phyloP scores from a whole-genome alignment of 2,888 invertebrate species.

The Oscheius sp. region DNA sequence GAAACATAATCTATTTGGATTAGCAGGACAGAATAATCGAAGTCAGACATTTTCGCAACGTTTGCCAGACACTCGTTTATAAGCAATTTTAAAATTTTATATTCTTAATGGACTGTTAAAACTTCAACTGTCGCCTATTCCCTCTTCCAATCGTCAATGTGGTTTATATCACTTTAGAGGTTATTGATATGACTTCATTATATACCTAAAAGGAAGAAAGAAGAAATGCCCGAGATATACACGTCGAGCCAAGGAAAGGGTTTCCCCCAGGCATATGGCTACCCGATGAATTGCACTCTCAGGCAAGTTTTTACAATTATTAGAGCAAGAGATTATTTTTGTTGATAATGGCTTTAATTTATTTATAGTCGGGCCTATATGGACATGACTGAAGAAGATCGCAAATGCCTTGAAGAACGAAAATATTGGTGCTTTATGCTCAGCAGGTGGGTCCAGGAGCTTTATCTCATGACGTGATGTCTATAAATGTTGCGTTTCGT shows the following conservation, averaged over 20 bases:
- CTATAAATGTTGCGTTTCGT: neutral
- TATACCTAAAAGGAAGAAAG: slow-evolving; percentile 6
- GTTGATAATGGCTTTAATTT: neutral
- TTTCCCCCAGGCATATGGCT: slow-evolving; percentile 50
- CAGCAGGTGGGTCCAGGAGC: slow-evolving; percentile 48
- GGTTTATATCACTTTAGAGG: no score
- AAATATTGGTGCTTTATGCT: slow-evolving; percentile 69
- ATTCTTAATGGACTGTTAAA: no score
- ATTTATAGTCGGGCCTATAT: slow-evolving; percentile 40
- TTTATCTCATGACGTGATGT: neutral
- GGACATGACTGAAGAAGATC: slow-evolving; percentile 59
- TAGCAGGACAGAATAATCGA: no score
- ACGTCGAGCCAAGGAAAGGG: slow-evolving; percentile 33
- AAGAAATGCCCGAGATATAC: slow-evolving; percentile 8
- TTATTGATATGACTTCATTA: slow-evolving; percentile 21
- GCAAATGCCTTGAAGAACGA: slow-evolving; percentile 82
- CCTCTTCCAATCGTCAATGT: no score
- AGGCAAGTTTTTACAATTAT: slow-evolving; percentile 4
- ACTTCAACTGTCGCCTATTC: no score
- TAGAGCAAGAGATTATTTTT: neutral
- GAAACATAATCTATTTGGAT: no score
- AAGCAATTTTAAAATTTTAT: no score
- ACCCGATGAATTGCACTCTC: slow-evolving; percentile 52
- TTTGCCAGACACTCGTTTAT: no score
- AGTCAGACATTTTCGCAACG: no score